phyloP scores from a whole-genome alignment of 2,797 vertebrate genomes.

The Picus viridis region DNA sequence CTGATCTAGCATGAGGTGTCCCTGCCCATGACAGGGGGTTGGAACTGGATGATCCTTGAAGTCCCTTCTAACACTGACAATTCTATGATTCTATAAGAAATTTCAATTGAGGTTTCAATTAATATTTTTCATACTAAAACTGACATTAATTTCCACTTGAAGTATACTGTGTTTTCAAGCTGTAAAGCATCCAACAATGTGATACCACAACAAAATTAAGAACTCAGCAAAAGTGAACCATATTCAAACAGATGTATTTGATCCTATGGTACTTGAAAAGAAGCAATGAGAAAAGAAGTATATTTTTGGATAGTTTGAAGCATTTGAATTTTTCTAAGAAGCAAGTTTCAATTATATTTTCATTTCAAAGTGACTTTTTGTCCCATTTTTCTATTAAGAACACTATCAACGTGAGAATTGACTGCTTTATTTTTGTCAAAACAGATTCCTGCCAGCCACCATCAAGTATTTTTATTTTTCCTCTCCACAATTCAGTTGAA shows the following conservation, averaged over 20 bases:
- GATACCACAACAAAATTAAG: background rate
- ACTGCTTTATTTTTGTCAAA: background rate
- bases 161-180: background rate
- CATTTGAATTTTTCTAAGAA: background rate
- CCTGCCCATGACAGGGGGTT: no score
- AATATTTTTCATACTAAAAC: background rate
- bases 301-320: background rate
- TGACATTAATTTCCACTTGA: background rate
- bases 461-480: conserved; percentile 4
- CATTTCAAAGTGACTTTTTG: background rate
- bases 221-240: background rate
- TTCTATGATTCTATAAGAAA: no score
- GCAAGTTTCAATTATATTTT: background rate
- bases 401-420: background rate
- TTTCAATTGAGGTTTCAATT: background rate
- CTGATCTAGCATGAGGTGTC: no score
- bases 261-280: background rate
- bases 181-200: background rate
- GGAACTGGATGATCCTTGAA: no score
- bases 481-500: background rate
- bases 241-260: background rate
- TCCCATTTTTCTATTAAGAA: background rate
- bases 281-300: background rate
- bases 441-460: background rate
- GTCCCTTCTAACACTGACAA: no score